Evolutionary conservation across 2,797 vertebrate species (phyloP), one percentile per base, ranked within the genome.

Genomic region (Hydrocynus forskahlii): DNA sequence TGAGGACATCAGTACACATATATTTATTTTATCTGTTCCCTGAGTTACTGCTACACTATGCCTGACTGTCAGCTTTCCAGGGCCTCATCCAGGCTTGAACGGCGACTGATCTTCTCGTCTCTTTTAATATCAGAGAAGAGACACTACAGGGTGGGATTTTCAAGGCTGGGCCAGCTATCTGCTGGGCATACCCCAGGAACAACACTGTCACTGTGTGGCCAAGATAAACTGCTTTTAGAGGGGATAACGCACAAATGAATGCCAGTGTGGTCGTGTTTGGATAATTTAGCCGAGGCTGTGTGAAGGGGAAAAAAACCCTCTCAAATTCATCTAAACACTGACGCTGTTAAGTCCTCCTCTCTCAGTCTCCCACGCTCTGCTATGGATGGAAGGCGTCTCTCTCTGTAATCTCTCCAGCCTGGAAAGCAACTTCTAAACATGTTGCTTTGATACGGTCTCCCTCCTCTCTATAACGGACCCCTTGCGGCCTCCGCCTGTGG

Each of bases 161-260:
- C 91, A 92, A 92, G 86, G 89, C 87, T 81, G 88, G 89, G 90
- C 88, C 80, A 77, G 85, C 87, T 88, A 88, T 93, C 89, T 87
- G 67, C 55, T 57, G 80, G 75, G 80, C 90, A 89, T 93, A 90
- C 92, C 89, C 88, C 89, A 81, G 89, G 86, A 91, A 93, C 91
- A 94, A 92, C 91, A 91, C 85, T 89, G 91, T 92, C 89, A 89
- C 87, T 93, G 90, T 92, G 92, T 91, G 93, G 92, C 90, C 92
- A 91, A 89, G 87, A 85, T 92, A 90, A 91, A 89, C 89, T 87
- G 83, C 71, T 76, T 84, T 81, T 79, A 50, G 5, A 4, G 85
- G 84, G 81, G 90, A 88, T 90, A 85, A 90, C 87, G 89, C 88
- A 87, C 88, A 93, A 90, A 92, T 90, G 89, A 94, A 91, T 91